A percentile compares a stretch with the other conserved stretches of the same genome.
phyloP scores from a whole-genome alignment of 2,797 vertebrate species.

The Syncerus caffer region DNA sequence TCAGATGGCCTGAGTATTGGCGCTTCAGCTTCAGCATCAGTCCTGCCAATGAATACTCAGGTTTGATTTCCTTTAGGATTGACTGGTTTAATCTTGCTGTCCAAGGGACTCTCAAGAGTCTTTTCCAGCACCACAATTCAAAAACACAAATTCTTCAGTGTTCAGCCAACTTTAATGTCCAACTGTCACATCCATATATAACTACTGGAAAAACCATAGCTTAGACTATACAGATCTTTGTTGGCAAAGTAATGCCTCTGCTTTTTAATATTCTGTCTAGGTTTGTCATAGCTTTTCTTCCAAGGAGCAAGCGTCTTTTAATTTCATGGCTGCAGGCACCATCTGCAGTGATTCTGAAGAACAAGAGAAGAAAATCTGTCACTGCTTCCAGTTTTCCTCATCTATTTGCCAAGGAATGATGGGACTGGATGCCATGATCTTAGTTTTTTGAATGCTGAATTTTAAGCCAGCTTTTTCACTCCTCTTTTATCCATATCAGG shows the following conservation, averaged over 20 bases:
- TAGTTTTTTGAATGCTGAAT: neutral
- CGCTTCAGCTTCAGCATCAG: neutral
- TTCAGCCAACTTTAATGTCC: neutral
- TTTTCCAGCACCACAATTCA: neutral
- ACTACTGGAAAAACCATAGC: neutral
- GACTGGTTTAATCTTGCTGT: neutral
- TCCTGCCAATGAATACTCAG: neutral
- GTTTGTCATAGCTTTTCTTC: neutral
- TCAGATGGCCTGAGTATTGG: neutral
- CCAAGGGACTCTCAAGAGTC: neutral
- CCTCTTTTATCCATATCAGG: neutral
- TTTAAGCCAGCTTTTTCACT: neutral
- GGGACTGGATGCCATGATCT: neutral
- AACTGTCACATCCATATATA: neutral
- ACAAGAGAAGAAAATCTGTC: neutral
- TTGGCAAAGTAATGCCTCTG: neutral
- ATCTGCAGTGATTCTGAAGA: neutral
- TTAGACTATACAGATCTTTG: neutral
- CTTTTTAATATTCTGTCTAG: neutral
- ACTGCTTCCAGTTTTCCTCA: neutral
- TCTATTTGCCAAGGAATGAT: neutral
- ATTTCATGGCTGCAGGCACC: neutral
- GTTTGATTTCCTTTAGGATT: neutral
- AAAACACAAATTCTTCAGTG: neutral
- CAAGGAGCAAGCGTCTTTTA: neutral